These are phyloP conservation scores for Heterocephalus glaber DNA, from an alignment of 2,113 vertebrate species.

Conservation along the genomic window DNA sequence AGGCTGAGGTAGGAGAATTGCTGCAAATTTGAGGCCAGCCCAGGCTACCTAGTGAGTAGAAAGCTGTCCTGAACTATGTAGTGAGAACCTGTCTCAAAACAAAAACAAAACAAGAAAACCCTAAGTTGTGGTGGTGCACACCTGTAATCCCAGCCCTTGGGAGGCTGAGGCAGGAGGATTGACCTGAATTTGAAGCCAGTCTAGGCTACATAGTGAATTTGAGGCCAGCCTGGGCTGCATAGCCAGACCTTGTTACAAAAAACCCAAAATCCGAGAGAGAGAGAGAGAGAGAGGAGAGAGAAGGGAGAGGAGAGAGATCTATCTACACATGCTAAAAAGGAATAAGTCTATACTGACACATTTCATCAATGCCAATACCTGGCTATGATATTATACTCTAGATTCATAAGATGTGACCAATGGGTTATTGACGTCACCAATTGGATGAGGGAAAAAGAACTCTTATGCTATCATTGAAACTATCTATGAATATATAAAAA, in stretches of 20 bases:
- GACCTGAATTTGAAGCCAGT: no score
- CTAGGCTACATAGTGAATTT: no score
- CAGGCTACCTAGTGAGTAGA: not conserved
- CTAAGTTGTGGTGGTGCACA: no score
- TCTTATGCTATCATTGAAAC: not conserved
- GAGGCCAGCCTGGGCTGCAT: no score
- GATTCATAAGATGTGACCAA: not conserved
- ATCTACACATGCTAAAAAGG: not conserved
- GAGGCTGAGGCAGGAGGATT: no score
- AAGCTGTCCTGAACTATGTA: not conserved
- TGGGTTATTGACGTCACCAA: not conserved
- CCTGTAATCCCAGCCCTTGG: no score
- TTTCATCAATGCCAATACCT: not conserved
- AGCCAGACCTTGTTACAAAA: no score
- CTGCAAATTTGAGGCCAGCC: not conserved
- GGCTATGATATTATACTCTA: no score
- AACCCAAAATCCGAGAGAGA: no score
- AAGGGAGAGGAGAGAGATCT: no score
- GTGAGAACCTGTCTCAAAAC: not conserved
- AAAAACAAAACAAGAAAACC: not conserved
- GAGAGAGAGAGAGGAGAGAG: no score
- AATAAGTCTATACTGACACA: not conserved
- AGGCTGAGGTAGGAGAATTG: not conserved
- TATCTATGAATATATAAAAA: not conserved
- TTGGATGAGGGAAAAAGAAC: not conserved